Conservation (phyloP, 2,113 vertebrate species). For the Saguinus midas region DNA sequence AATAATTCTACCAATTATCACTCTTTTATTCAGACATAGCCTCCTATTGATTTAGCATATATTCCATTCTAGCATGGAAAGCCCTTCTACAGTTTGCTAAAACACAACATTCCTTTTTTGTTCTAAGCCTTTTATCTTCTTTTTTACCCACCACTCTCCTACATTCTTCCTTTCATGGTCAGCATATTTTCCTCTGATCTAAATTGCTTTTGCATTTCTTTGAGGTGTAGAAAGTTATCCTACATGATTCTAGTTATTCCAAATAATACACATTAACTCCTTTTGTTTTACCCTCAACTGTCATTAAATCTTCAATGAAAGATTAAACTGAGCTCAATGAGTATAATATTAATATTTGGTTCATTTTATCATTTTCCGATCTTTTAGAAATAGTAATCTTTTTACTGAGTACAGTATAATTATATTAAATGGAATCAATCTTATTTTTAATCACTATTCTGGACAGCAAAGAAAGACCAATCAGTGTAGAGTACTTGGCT, state of each 20-base stretch:
- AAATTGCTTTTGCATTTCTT: background rate
- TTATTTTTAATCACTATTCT: background rate
- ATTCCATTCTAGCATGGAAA: background rate
- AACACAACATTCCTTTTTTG: background rate
- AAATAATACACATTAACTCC: background rate
- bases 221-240: background rate
- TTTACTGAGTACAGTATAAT: background rate
- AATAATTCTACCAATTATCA: background rate
- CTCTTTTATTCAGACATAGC: background rate
- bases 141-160: background rate
- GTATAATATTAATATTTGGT: conserved; percentile 2
- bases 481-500: background rate
- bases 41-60: background rate
- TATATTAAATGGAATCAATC: background rate
- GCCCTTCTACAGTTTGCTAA: background rate
- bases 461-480: background rate
- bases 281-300: background rate
- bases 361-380: background rate
- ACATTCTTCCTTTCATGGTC: background rate
- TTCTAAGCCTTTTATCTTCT: background rate
- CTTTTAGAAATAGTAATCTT: background rate
- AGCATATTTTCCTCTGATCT: background rate
- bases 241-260: background rate
- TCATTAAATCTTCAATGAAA: background rate
- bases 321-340: background rate